These are phyloP conservation scores for Sarcophaga bullata DNA, from an alignment of 1,140 invertebrate species.

Conservation along the genomic window DNA sequence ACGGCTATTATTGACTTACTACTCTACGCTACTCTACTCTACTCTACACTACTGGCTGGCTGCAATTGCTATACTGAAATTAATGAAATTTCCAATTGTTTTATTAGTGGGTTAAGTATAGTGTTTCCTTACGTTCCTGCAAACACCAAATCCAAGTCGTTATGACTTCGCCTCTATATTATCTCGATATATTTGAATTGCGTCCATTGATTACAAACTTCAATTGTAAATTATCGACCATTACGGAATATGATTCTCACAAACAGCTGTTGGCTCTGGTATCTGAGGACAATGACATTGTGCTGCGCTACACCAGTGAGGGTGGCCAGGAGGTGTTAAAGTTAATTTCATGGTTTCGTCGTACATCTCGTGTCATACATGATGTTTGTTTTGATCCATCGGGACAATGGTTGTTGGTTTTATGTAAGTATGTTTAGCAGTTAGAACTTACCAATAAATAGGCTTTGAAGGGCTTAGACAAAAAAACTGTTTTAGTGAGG, in stretches of 20 bases:
- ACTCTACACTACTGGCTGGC: too few relatives aligned
- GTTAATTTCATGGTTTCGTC: constrained; percentile 75
- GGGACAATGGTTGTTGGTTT: constrained; percentile 75
- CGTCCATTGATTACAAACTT: constrained; percentile 61
- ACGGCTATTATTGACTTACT: too few relatives aligned
- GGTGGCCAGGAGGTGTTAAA: constrained; percentile 68
- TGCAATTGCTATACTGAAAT: too few relatives aligned
- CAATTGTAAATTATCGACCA: constrained; percentile 62
- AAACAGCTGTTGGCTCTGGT: constrained; percentile 63
- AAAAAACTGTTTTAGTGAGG: too few relatives aligned
- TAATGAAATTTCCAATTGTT: too few relatives aligned
- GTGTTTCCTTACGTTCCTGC: too few relatives aligned
- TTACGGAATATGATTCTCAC: constrained; percentile 52
- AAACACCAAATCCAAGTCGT: neutral
- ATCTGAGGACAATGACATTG: constrained; percentile 63
- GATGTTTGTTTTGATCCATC: constrained; percentile 76
- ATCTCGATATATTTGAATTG: constrained; percentile 57
- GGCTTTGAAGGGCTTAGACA: too few relatives aligned
- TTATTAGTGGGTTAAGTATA: too few relatives aligned
- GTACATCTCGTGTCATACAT: constrained; percentile 70
- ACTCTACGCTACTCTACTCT: too few relatives aligned
- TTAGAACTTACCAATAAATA: too few relatives aligned
- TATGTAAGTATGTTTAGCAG: constrained; percentile 66
- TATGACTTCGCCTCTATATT: constrained; percentile 42
- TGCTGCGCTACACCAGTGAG: constrained; percentile 64